Evolutionary conservation across 37 sponge, comb jelly and placozoan species (phyloP), one percentile per base, ranked within the genome.

Genomic region (Oopsacas minuta): DNA sequence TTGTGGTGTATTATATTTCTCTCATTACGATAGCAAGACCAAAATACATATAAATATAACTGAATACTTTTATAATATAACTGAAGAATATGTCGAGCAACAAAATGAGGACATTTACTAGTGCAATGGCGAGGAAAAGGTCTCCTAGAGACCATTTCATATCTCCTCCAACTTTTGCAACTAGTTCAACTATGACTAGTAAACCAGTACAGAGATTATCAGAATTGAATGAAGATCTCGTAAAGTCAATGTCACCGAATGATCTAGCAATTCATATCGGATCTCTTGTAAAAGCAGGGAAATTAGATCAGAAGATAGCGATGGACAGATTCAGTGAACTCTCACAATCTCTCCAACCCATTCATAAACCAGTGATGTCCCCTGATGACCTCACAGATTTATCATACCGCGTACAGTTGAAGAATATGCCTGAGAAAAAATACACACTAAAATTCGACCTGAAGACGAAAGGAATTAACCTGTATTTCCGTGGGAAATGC

Each of bases 251-350:
- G 75, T 25, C 75, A 3, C 75, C 20, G 75, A 61, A 61, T 34
- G 75, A 61, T n/a, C 75, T 61, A n/a, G 75, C 75, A 25, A 61
- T 61, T n/a, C 75, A 61, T n/a, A 5, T 61, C 75, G 75, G 75
- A 5, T 61, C 17, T 61, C 75, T 61, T 20, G 75, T 61, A 34
- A 61, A 61, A 12, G 30, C 28, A 3, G 75, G 75, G 20, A 10
- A 61, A 61, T 3, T 61, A 32, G 75, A 61, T 34, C 75, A 61
- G 22, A 3, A 25, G 7, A 3, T n/a, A 3, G 75, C 75, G 3
- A 61, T 61, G 75, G 75, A 25, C 7, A 3, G 75, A 20, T 61
- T 61, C 22, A 25, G 28, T n/a, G 75, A 61, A n/a, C 75, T 61
- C 28, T 61, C 75, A 3, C 75, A 61, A 61, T 61, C 75, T 25